Base-by-base conservation (phyloP, 1,140 invertebrate genomes). In the Argopecten irradians region DNA sequence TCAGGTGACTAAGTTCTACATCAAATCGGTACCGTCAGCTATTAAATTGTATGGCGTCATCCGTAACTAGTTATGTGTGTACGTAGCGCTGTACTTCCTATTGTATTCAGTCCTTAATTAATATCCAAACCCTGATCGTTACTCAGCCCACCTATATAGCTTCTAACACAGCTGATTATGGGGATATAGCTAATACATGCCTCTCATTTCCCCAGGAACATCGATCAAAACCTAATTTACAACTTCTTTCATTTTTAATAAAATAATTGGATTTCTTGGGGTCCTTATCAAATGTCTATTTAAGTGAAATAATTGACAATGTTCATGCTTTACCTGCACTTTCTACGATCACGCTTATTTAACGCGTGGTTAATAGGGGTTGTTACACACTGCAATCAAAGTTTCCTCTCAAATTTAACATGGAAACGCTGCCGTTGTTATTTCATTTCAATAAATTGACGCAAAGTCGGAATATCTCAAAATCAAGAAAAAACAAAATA, bases 261-360 rank as follows among this genome's bases (percentile, higher is more conserved):
- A 71, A 71, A 71, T 71, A 71, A 71, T 71, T 71, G 55, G 55
- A 71, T 71, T 71, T 71, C 1, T n/a, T 16, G 28, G 22, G 55
- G n/a, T 71, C 55, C n/a, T n/a, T n/a, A 71, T 71, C 55, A 71
- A 71, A 71, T 71, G 55, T 28, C 55, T 71, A 71, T 71, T 71
- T 71, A 71, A 71, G 55, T 71, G 8, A 71, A 71, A 71, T 71
- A 71, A 71, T 71, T 71, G 55, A 28, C 22, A 71, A 28, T 71
- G 22, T 71, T 71, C 22, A n/a, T 28, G 16, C 22, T 71, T 22
- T 71, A 28, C 11, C 5, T 71, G 55, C n/a, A 71, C 55, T 71
- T 71, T 71, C n/a, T 28, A 71, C 11, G 28, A 71, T 71, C 1
- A 71, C 43, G 22, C 3, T 1, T 71, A 16, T 71, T 16, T 28